A percentile compares a stretch with the other conserved stretches of the same genome.
Conservation (phyloP, 2,797 vertebrate genomes). For the Cryptoprocta ferox region DNA sequence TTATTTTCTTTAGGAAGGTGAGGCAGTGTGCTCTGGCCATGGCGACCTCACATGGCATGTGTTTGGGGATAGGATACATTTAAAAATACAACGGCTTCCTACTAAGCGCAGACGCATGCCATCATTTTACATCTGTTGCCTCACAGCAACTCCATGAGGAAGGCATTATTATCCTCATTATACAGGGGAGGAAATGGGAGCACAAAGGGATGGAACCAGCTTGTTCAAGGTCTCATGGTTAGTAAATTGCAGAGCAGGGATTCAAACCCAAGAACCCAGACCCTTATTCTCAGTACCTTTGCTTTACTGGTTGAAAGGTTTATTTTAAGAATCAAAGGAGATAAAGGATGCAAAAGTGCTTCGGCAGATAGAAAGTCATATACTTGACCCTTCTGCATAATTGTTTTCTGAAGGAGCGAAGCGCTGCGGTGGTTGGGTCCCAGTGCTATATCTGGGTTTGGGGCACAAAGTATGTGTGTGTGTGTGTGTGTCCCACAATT, state of each 20-base stretch:
- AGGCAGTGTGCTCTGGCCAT: neutral
- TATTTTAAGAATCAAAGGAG: conserved; percentile 27
- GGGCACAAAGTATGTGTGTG: neutral
- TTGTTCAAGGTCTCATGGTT: neutral
- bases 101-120: neutral
- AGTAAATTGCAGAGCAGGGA: neutral
- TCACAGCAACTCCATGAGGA: neutral
- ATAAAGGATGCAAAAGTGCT: neutral
- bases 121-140: neutral
- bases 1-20: neutral
- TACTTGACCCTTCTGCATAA: neutral
- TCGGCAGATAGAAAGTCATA: neutral
- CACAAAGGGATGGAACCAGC: neutral
- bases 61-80: neutral
- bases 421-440: neutral
- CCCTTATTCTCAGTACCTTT: neutral
- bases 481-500: neutral
- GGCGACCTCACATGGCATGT: neutral
- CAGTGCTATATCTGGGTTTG: neutral
- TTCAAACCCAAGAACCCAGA: neutral
- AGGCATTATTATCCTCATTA: neutral
- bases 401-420: neutral
- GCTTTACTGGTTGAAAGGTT: neutral
- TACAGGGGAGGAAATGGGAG: neutral
- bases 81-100: neutral